Percentiles rank a stretch among this genome's conserved stretches.
These are phyloP conservation scores for Halcyon chelicuti DNA, from an alignment of 2,797 vertebrate genomes.

Conservation along the genomic window DNA sequence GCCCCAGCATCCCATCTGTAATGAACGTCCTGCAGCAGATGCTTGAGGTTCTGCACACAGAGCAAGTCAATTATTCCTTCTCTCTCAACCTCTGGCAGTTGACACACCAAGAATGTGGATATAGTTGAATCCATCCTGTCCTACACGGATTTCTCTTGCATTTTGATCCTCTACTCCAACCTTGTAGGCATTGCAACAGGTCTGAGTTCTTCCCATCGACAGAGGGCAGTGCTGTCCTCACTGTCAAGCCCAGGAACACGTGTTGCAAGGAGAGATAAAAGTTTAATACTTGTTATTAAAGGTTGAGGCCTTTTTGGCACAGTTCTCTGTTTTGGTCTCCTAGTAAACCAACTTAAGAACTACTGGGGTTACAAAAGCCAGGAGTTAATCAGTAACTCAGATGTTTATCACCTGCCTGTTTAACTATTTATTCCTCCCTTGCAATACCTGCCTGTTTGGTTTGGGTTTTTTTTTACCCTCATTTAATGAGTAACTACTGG, in stretches of 20 bases:
- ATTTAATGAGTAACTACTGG: slow-evolving; percentile 62
- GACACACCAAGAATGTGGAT: background rate
- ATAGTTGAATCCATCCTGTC: background rate
- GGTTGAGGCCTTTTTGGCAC: slow-evolving; percentile 9
- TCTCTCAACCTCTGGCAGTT: background rate
- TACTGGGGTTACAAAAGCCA: slow-evolving; percentile 22
- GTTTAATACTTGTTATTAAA: background rate
- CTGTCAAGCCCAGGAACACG: background rate
- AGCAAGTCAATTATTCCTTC: background rate
- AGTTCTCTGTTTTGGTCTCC: slow-evolving; percentile 39
- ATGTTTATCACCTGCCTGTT: slow-evolving; percentile 41
- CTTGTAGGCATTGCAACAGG: background rate
- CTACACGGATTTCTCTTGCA: background rate
- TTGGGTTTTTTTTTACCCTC: background rate
- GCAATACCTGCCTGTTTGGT: background rate
- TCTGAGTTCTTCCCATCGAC: background rate
- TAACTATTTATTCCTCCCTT: slow-evolving; percentile 27
- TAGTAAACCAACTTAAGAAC: background rate
- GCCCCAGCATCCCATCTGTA: background rate
- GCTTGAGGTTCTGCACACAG: background rate
- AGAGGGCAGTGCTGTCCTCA: slow-evolving; percentile 55
- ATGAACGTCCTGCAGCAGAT: background rate
- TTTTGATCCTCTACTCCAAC: background rate
- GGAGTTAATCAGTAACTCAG: slow-evolving; percentile 69
- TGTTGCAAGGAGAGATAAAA: background rate